Evolutionary conservation across 2,888 invertebrate species (phyloP).

Genomic region (Orchestes rusci): DNA sequence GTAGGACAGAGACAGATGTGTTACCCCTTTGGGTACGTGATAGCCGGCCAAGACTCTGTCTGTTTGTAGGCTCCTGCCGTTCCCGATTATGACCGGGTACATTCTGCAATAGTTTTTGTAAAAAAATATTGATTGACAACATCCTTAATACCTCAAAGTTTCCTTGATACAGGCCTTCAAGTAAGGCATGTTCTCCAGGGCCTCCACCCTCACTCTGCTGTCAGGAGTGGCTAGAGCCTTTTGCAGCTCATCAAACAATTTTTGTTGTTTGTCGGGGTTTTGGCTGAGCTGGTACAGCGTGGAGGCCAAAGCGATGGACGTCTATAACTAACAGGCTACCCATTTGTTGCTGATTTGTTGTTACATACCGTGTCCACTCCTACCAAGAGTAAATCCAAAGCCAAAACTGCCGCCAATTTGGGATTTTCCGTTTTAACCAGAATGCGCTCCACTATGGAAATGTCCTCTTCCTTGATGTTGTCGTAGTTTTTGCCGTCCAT

Average conservation of each 20-base stretch:
- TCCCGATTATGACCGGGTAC: conserved; percentile 75
- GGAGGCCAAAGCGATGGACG: conserved; percentile 68
- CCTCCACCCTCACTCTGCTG: conserved; percentile 51
- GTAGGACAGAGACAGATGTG: not conserved
- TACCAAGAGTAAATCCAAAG: conserved; percentile 69
- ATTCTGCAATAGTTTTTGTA: no score
- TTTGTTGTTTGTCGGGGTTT: conserved; percentile 60
- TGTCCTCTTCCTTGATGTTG: conserved; percentile 42
- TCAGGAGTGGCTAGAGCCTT: conserved; percentile 49
- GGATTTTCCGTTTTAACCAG: conserved; percentile 51
- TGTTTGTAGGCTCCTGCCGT: conserved; percentile 67
- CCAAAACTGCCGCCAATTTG: conserved; percentile 61
- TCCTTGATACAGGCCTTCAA: conserved; percentile 73
- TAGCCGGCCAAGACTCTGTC: conserved; percentile 72
- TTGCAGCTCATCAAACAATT: conserved; percentile 56
- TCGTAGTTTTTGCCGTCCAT: conserved; percentile 39
- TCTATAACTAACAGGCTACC: conserved; percentile 39
- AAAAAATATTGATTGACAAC: no score
- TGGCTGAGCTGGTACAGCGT: conserved; percentile 68
- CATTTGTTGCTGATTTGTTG: not conserved
- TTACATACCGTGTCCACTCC: conserved; percentile 66
- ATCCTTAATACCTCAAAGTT: conserved; percentile 54
- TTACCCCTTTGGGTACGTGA: conserved; percentile 74
- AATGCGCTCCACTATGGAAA: conserved; percentile 53
- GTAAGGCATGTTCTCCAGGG: conserved; percentile 60